Base-by-base conservation (phyloP, 2,113 vertebrate genomes). In the Laticauda colubrina region DNA sequence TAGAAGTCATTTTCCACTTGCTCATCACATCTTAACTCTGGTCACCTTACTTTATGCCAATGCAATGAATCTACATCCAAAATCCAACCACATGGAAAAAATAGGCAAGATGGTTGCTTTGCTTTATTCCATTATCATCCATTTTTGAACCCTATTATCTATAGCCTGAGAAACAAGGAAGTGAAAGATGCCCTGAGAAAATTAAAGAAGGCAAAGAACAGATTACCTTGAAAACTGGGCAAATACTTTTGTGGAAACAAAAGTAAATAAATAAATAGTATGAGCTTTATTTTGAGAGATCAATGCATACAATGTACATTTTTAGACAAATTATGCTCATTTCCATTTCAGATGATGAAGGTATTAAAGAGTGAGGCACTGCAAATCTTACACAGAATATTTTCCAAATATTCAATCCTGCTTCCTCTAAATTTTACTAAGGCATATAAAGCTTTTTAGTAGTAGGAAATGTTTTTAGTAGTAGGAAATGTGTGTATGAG, bases 71-170 rank as follows among this genome's bases (percentile, higher is more conserved):
- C 94, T 94, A 39, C 92, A 94, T 51, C 93, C 93, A 3, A 94
- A 94, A 39, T 94, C 90, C 29, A 93, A 92, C 10, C 94, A 94
- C 9, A n/a, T 87, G 15, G 88, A 90, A 11, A 92, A 39, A 1
- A 53, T 54, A 4, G 91, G 92, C 12, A 96, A 93, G 61, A 91
- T 95, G 89, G 59, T 95, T 86, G 93, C 94, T 4, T 91, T 96
- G 45, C 92, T 95, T 55, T 95, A 94, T 12, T 92, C 93, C 5
- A 91, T 94, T 7, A 54, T 96, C 48, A 95, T 91, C 4, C 90
- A 3, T 86, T 89, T 4, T 93, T 94, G 26, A 95, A 94, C n/a
- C 95, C 93, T 9, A 89, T 93, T 56, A 95, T 96, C 45, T 95
- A 95, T 5, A 94, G 93, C 0, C 51, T 94, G 5, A 48, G 45